Evolutionary conservation across 2,797 vertebrate genomes (phyloP).

Genomic region (Pseudopleuronectes americanus): DNA sequence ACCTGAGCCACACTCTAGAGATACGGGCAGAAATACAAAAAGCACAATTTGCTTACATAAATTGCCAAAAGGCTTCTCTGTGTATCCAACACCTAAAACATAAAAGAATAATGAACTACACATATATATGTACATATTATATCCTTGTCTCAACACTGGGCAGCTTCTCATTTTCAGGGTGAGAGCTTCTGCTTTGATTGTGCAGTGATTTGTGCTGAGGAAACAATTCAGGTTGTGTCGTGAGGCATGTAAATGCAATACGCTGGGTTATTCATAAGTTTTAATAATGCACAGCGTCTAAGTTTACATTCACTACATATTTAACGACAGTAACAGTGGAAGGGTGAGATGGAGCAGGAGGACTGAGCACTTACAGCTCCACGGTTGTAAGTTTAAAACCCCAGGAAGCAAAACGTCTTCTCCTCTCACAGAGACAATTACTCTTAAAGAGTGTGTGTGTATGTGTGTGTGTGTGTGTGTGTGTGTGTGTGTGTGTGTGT

Average conservation of each 20-base stretch:
- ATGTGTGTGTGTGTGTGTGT: not conserved
- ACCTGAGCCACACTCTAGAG: no score
- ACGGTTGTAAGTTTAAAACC: slow-evolving; percentile 6
- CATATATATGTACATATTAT: not conserved
- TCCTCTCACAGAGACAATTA: slow-evolving; percentile 1
- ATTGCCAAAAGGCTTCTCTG: not conserved
- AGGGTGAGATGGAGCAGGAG: not conserved
- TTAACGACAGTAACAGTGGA: slow-evolving; percentile 5
- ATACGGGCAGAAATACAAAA: no score
- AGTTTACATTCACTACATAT: slow-evolving; percentile 37
- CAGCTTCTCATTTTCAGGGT: slow-evolving; percentile 22
- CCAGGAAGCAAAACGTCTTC: not conserved
- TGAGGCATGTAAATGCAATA: slow-evolving; percentile 36
- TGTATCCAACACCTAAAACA: no score
- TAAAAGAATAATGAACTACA: no score
- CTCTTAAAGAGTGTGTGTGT: slow-evolving; percentile 8
- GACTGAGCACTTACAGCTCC: not conserved
- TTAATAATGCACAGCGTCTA: slow-evolving; percentile 60
- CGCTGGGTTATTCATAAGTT: slow-evolving; percentile 60
- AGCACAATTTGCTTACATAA: no score
- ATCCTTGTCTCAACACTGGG: not conserved
- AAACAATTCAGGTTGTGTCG: slow-evolving; percentile 22
- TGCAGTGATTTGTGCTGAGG: slow-evolving; percentile 7
- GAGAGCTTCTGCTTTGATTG: not conserved
- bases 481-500: slow-evolving; percentile 11